These are phyloP conservation scores for Oikopleura dioica DNA, from an alignment of 23 tunicate species.

Conservation along the genomic window DNA sequence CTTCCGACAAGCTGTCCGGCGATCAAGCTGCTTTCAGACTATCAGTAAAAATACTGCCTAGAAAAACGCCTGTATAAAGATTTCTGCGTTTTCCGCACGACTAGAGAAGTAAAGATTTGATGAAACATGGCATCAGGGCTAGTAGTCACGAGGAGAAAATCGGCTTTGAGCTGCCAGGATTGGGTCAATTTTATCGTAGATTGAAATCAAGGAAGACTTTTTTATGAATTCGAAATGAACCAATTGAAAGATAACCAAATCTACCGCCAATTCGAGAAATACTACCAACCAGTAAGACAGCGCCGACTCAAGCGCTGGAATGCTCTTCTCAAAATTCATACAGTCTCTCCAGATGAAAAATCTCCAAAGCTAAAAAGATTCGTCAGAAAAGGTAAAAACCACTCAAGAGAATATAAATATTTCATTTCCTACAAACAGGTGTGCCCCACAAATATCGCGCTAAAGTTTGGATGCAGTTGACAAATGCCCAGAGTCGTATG, in stretches of 20 bases:
- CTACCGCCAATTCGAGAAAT: background rate
- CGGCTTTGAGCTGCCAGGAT: constrained; percentile 13
- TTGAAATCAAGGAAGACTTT: too few relatives aligned
- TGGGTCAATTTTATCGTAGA: too few relatives aligned
- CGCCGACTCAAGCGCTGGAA: background rate
- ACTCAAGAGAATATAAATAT: too few relatives aligned
- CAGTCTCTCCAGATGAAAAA: background rate
- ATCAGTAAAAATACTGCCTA: too few relatives aligned
- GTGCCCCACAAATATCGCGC: constrained; percentile 12
- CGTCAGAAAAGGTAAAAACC: background rate
- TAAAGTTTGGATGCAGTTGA: background rate
- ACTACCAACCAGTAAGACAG: background rate
- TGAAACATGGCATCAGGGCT: too few relatives aligned
- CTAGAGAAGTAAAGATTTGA: too few relatives aligned
- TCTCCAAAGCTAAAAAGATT: background rate
- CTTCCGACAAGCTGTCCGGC: too few relatives aligned
- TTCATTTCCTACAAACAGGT: too few relatives aligned
- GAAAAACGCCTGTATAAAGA: too few relatives aligned
- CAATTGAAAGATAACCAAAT: background rate
- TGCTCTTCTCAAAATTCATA: background rate
- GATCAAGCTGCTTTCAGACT: too few relatives aligned
- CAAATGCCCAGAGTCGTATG: constrained; percentile 4
- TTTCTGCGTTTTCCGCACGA: too few relatives aligned
- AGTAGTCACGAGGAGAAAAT: background rate
- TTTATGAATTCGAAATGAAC: too few relatives aligned